Evolutionary conservation across 53 echinoderm and acorn worm species (phyloP).

Genomic region (Astropecten irregularis): DNA sequence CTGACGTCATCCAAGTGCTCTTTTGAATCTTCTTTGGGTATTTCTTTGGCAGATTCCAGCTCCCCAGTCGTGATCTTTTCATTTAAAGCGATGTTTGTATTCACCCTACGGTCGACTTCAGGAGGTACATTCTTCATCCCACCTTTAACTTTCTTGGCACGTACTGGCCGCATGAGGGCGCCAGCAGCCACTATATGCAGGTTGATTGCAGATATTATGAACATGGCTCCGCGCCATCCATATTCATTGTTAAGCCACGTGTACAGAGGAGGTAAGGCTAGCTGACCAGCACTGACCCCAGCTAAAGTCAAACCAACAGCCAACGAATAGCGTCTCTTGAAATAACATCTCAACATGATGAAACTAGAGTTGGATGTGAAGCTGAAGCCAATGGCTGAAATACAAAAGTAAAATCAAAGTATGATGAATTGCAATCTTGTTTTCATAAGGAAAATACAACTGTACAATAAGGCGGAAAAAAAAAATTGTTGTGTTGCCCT

Average conservation of each 20-base stretch:
- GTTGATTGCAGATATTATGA: background rate
- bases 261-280: constrained; percentile 19
- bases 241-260: constrained; percentile 2
- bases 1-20: background rate
- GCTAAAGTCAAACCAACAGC: background rate
- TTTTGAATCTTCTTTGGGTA: background rate
- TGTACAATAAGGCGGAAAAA: no score
- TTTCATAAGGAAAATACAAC: no score
- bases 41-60: background rate
- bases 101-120: background rate
- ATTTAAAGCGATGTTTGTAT: background rate
- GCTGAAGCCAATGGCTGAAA: constrained; percentile 1
- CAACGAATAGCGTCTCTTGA: background rate
- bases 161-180: constrained; percentile 19
- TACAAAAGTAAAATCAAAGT: no score
- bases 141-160: background rate
- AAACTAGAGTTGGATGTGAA: background rate
- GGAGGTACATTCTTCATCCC: background rate
- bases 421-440: no score
- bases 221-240: constrained; percentile 10
- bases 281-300: constrained; percentile 8
- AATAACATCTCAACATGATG: background rate
- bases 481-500: no score
- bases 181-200: background rate
- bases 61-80: background rate